Percentiles rank a stretch among this genome's conserved stretches.
phyloP scores from a whole-genome alignment of 1,140 invertebrate species.

The Bombus breviceps region DNA sequence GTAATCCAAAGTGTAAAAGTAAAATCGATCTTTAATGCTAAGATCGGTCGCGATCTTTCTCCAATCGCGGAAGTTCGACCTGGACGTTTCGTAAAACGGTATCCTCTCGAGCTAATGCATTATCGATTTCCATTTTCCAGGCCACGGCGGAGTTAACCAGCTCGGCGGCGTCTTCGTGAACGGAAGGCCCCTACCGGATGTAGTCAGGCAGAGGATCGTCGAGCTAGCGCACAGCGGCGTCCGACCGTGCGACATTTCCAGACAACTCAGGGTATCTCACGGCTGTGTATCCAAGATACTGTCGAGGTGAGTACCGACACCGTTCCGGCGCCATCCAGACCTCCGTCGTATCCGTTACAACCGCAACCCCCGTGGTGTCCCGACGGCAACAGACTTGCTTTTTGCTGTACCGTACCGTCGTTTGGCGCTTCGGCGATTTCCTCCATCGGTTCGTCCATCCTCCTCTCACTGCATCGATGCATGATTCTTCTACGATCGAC shows the following conservation, averaged over 20 bases:
- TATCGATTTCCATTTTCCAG: conserved; percentile 84
- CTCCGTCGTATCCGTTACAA: conserved; percentile 62
- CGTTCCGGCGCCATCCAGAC: conserved; percentile 46
- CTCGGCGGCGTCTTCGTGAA: conserved; percentile 98
- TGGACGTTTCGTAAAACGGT: conserved; percentile 15
- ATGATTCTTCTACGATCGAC: background rate
- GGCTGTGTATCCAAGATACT: conserved; percentile 97
- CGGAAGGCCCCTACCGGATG: conserved; percentile 96
- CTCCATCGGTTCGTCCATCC: conserved; percentile 11
- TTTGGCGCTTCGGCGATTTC: conserved; percentile 16
- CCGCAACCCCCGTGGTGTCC: conserved; percentile 29
- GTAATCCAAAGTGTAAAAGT: background rate
- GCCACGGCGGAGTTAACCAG: conserved; percentile 98
- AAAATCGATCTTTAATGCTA: background rate
- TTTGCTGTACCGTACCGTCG: conserved; percentile 3
- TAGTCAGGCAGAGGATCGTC: conserved; percentile 96
- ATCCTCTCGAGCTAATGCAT: conserved; percentile 60
- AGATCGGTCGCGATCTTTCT: background rate
- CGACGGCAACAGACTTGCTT: conserved; percentile 18
- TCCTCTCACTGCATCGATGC: background rate
- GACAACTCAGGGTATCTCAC: conserved; percentile 95
- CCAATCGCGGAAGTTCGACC: background rate
- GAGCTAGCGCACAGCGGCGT: conserved; percentile 98
- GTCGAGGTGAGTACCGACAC: conserved; percentile 89
- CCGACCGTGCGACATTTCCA: conserved; percentile 96